Base-by-base conservation (phyloP, 2,797 vertebrate species). In the Myripristis jacobus region DNA sequence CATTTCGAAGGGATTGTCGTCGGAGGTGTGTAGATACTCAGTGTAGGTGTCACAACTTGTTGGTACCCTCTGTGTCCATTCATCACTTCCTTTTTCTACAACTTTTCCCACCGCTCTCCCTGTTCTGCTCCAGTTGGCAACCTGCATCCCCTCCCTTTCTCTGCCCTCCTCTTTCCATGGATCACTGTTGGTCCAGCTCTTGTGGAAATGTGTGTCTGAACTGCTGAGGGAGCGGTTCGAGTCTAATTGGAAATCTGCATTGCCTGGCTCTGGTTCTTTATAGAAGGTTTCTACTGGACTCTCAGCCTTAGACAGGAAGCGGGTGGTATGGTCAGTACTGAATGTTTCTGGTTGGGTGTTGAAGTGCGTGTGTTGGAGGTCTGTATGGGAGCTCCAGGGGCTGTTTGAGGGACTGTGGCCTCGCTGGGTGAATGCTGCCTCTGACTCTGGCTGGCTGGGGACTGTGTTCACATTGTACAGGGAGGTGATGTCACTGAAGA, bases 401-500 rank as follows among this genome's bases (percentile, higher is more conserved):
- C 18, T 52, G 44, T 12, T 31, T 3, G 18, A 55, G 18, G 18
- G 1, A 9, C 27, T 66, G 31, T 56, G 60, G 67, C 53, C 73
- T 79, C 84, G 75, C 15, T 79, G 69, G 2, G 52, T 57, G 54
- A 79, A 36, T 8, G 44, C 22, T 52, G 29, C 54, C 24, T 64
- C 79, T 81, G 56, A 52, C 67, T 82, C 73, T 48, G 82, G 73
- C 58, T 77, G 75, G 27, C 66, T 53, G 38, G 79, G 38, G 25
- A 84, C 74, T 76, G 75, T 4, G 50, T 71, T 92, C 59, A 78
- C 77, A 47, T 79, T 89, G 83, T 92, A 94, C 21, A 93, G 90
- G 53, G 94, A 94, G 21, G 94, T 90, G 29, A 88, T 94, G 50
- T 95, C 94, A 83, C 84, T 96, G 92, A 98, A 97, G 79, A 95